These are phyloP conservation scores for Brienomyrus brachyistius DNA, from an alignment of 2,113 vertebrate genomes.

Conservation along the genomic window DNA sequence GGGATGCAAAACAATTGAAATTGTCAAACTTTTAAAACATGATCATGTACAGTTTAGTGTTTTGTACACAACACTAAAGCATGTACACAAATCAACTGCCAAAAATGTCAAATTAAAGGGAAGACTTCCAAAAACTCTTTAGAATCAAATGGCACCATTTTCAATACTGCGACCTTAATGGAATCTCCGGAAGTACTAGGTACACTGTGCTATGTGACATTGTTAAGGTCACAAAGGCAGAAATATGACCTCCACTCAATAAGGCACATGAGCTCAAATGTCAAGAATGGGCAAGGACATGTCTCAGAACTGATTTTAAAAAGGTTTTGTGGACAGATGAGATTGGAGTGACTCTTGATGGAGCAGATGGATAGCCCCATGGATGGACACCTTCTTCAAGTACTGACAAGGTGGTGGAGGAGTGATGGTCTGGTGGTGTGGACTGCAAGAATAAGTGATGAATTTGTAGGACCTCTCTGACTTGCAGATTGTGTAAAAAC, in stretches of 20 bases:
- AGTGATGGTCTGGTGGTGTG: too few relatives aligned
- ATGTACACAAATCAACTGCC: background rate
- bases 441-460: too few relatives aligned
- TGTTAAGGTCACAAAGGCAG: background rate
- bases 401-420: too few relatives aligned
- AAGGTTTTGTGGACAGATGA: background rate
- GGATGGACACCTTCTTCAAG: too few relatives aligned
- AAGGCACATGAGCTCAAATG: background rate
- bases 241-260: background rate
- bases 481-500: too few relatives aligned
- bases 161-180: background rate
- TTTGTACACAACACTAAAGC: too few relatives aligned
- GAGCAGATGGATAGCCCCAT: too few relatives aligned
- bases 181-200: background rate
- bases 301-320: background rate
- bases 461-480: too few relatives aligned
- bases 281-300: background rate
- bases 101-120: background rate
- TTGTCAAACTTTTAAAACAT: background rate
- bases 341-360: too few relatives aligned
- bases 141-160: background rate
- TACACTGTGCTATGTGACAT: background rate
- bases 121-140: background rate
- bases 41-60: background rate
- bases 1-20: background rate